Conservation (phyloP, 2,113 vertebrate species). For the Tor tambroides region DNA sequence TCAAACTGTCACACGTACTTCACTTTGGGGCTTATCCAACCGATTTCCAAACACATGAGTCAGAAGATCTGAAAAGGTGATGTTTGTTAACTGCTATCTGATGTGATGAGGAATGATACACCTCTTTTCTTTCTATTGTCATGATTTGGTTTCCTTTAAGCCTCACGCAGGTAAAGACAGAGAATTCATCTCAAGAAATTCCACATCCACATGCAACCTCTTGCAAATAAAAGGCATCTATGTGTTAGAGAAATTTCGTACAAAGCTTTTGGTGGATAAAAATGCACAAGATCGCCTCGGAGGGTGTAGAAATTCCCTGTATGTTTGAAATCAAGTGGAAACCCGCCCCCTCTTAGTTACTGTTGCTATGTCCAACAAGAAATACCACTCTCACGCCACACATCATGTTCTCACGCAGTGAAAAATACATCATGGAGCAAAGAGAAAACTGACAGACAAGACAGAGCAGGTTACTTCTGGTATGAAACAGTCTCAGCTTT, state of each 20-base stretch:
- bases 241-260: not conserved
- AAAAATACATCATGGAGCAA: not conserved
- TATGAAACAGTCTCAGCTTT: not conserved
- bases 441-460: too few relatives aligned
- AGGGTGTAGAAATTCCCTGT: not conserved
- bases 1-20: conserved; percentile 58
- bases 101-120: too few relatives aligned
- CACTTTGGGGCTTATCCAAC: not conserved
- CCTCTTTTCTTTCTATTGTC: not conserved
- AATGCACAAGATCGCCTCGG: not conserved
- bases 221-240: not conserved
- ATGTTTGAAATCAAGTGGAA: not conserved
- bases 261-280: not conserved
- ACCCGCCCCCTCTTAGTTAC: too few relatives aligned
- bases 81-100: not conserved
- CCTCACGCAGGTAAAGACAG: not conserved
- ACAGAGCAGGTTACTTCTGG: not conserved
- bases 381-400: too few relatives aligned
- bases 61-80: not conserved
- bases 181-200: not conserved
- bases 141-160: not conserved
- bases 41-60: conserved; percentile 22
- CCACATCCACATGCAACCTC: not conserved
- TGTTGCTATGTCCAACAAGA: too few relatives aligned
- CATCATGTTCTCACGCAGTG: too few relatives aligned